These are phyloP conservation scores for Drosophila repletoides DNA, from an alignment of 1,140 invertebrate genomes.

Conservation along the genomic window DNA sequence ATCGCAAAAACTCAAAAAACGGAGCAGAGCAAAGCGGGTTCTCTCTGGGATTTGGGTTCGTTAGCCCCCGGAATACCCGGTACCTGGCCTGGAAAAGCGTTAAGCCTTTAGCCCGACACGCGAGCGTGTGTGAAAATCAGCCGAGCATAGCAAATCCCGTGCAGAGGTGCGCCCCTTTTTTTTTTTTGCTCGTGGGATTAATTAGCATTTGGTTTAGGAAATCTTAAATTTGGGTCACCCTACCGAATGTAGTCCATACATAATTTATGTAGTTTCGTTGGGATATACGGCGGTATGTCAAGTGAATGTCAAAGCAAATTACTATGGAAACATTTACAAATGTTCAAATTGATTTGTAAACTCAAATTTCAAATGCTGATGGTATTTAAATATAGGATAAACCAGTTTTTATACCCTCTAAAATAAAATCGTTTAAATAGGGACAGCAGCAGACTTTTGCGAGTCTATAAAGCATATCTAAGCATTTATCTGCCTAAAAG, in stretches of 20 bases:
- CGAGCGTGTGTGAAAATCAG: constrained; percentile 68
- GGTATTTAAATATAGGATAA: constrained; percentile 14
- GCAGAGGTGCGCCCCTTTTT: neutral
- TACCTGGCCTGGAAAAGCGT: constrained; percentile 30
- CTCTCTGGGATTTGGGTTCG: constrained; percentile 19
- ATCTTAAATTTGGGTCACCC: constrained; percentile 24
- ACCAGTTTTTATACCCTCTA: constrained; percentile 43
- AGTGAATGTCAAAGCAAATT: constrained; percentile 73
- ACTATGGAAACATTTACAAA: constrained; percentile 20
- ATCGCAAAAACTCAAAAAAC: too few relatives aligned
- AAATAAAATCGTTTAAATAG: neutral
- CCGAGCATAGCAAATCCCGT: constrained; percentile 53
- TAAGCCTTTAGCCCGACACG: constrained; percentile 32
- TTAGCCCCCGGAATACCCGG: constrained; percentile 11
- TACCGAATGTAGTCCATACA: too few relatives aligned
- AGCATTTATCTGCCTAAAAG: too few relatives aligned
- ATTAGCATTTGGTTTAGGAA: constrained; percentile 71
- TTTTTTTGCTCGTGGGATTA: constrained; percentile 59
- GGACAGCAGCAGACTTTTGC: too few relatives aligned
- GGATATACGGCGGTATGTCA: constrained; percentile 44
- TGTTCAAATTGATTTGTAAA: constrained; percentile 57
- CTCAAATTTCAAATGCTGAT: constrained; percentile 27
- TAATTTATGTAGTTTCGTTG: constrained; percentile 41
- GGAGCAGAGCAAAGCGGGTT: constrained; percentile 22
- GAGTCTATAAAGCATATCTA: too few relatives aligned